Conservation (phyloP, 2,888 invertebrate genomes). For the Cataglyphis albicans region DNA sequence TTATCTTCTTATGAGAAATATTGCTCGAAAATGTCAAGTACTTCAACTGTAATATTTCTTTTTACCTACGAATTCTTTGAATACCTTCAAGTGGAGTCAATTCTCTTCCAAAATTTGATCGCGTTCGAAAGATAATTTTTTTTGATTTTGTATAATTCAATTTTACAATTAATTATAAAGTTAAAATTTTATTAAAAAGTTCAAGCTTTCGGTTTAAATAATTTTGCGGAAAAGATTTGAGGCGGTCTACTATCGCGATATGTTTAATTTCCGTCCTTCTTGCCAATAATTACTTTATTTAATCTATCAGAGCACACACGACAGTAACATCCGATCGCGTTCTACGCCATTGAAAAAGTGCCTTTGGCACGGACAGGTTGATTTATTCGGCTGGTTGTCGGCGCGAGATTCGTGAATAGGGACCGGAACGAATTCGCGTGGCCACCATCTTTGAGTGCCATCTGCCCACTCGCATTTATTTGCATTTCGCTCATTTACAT, state of each 20-base stretch:
- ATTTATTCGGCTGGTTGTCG: slow-evolving; percentile 29
- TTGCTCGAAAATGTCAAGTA: not conserved
- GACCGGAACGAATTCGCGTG: slow-evolving; percentile 59
- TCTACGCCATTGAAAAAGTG: slow-evolving; percentile 51
- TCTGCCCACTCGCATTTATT: slow-evolving; percentile 71
- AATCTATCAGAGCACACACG: not conserved
- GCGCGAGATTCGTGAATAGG: slow-evolving; percentile 22
- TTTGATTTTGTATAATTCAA: not conserved
- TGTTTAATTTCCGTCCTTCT: not conserved
- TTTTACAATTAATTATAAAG: not conserved
- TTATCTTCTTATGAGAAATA: not conserved
- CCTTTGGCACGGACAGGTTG: slow-evolving; percentile 41
- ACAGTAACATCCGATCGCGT: not conserved
- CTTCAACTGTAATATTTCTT: not conserved
- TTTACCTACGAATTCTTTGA: not conserved
- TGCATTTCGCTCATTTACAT: slow-evolving; percentile 67
- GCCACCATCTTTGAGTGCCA: slow-evolving; percentile 52
- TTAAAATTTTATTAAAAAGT: not conserved
- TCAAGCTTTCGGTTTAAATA: not conserved
- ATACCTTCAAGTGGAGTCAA: not conserved
- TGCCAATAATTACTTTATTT: not conserved
- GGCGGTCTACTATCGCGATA: not conserved
- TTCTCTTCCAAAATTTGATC: not conserved
- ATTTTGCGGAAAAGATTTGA: not conserved
- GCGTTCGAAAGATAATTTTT: not conserved